Evolutionary conservation across 2,888 invertebrate genomes (phyloP).

Genomic region (Amphimallon solstitiale): DNA sequence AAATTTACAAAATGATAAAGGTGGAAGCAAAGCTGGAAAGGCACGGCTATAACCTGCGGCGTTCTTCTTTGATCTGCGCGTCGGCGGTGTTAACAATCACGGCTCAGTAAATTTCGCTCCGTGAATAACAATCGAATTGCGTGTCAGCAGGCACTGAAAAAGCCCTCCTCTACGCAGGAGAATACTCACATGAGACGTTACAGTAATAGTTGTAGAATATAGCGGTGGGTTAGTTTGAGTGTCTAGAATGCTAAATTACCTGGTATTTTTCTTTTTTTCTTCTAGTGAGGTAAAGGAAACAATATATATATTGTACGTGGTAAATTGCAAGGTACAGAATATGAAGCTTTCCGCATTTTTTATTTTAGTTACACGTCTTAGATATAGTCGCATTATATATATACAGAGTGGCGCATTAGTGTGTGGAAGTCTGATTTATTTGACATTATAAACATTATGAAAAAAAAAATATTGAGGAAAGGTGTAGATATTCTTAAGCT

Average conservation of each 20-base stretch:
- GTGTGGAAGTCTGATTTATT: too few relatives aligned
- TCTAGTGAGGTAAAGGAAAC: too few relatives aligned
- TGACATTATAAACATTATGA: too few relatives aligned
- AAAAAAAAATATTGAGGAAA: neutral
- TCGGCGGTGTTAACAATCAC: slow-evolving; percentile 55
- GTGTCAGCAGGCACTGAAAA: slow-evolving; percentile 40
- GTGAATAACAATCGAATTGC: slow-evolving; percentile 53
- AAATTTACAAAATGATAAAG: neutral
- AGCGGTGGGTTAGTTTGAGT: neutral
- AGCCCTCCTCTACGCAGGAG: neutral
- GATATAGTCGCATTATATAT: neutral
- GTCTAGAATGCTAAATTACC: too few relatives aligned
- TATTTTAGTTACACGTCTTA: neutral
- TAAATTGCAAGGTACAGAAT: too few relatives aligned
- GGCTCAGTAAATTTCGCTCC: slow-evolving; percentile 52
- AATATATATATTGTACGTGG: too few relatives aligned
- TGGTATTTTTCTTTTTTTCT: too few relatives aligned
- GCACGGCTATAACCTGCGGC: slow-evolving; percentile 44
- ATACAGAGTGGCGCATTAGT: too few relatives aligned
- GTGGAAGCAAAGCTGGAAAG: slow-evolving; percentile 42
- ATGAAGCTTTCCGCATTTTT: too few relatives aligned
- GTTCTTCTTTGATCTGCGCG: slow-evolving; percentile 55
- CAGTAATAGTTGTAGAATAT: neutral
- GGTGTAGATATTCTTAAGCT: too few relatives aligned
- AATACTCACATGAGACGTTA: slow-evolving; percentile 4